Evolutionary conservation across 2,113 vertebrate genomes (phyloP).

Genomic region (Cromileptes altivelis): DNA sequence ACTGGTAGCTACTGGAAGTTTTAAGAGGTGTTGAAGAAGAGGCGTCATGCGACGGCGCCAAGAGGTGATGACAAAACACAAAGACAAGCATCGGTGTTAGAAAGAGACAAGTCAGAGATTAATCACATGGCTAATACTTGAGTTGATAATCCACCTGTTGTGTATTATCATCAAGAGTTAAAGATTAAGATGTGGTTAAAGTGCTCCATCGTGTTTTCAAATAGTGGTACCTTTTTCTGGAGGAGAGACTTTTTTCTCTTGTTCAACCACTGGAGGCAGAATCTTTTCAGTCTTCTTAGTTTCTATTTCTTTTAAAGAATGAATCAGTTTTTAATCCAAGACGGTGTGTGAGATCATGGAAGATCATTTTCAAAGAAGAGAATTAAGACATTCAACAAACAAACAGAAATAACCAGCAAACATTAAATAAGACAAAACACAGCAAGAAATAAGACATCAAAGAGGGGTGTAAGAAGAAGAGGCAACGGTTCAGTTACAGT

Average conservation of each 20-base stretch:
- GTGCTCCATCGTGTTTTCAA: neutral
- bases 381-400: slow-evolving; percentile 40
- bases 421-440: slow-evolving; percentile 6
- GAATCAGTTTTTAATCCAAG: slow-evolving; percentile 48
- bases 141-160: slow-evolving; percentile 43
- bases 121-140: slow-evolving; percentile 10
- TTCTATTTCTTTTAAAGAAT: slow-evolving; percentile 62
- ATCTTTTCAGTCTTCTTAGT: slow-evolving; percentile 60
- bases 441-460: neutral
- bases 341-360: neutral
- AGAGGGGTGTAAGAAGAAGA: neutral
- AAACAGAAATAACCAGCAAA: neutral
- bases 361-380: slow-evolving; percentile 33
- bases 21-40: slow-evolving; percentile 65
- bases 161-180: slow-evolving; percentile 37
- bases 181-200: slow-evolving; percentile 27
- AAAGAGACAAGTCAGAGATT: slow-evolving; percentile 35
- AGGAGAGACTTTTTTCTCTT: slow-evolving; percentile 51
- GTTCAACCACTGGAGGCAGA: slow-evolving; percentile 28
- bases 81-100: slow-evolving; percentile 70
- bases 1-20: slow-evolving; percentile 47
- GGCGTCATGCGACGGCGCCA: slow-evolving; percentile 77
- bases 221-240: slow-evolving; percentile 72
- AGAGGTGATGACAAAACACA: slow-evolving; percentile 75
- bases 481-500: slow-evolving; percentile 19